Conservation (phyloP, 2,113 vertebrate species). For the Muntiacus muntjak region DNA sequence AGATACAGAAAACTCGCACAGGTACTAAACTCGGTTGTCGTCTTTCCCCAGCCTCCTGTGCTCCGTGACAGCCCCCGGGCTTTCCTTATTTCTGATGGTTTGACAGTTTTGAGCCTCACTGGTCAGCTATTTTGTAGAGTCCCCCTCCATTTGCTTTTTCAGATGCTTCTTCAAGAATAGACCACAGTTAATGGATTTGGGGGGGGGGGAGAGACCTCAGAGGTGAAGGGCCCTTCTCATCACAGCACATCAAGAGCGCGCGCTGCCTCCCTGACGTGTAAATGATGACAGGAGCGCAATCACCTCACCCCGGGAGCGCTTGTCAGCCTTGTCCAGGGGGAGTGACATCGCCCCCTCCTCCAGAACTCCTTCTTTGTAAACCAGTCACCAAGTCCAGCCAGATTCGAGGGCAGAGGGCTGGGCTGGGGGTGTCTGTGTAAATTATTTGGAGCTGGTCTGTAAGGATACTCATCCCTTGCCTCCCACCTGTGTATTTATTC, state of each 20-base stretch:
- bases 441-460: neutral
- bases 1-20: neutral
- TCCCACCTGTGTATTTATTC: neutral
- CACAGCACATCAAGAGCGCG: rapidly evolving
- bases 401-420: neutral
- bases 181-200: neutral
- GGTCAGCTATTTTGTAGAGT: neutral
- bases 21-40: too few species aligned
- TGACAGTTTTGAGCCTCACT: neutral
- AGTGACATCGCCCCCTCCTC: too few species aligned
- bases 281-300: neutral
- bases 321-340: neutral
- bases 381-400: neutral
- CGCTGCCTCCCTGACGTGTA: rapidly evolving
- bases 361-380: neutral
- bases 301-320: neutral
- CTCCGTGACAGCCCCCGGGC: neutral
- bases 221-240: neutral
- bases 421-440: rapidly evolving
- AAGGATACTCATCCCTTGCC: neutral
- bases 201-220: neutral
- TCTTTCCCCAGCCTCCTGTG: neutral
- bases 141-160: neutral
- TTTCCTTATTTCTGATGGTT: neutral
- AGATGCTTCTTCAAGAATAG: neutral